A percentile compares a stretch with the other conserved stretches of the same genome.
phyloP scores from a whole-genome alignment of 2,113 vertebrate species.

The Sphyrna mokarran region DNA sequence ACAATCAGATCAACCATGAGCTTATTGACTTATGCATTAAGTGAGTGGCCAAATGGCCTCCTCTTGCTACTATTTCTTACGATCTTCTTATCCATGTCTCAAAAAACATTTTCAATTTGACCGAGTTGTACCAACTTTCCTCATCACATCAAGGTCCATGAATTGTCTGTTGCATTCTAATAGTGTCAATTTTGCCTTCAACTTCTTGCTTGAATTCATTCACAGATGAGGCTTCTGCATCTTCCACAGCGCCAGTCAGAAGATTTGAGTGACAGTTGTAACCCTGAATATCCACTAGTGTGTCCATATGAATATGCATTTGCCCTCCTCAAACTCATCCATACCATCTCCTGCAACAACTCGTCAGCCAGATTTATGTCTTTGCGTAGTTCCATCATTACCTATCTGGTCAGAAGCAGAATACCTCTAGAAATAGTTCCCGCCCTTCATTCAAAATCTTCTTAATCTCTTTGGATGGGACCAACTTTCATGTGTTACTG shows the following conservation, averaged over 20 bases:
- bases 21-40: too few species aligned
- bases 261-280: background rate
- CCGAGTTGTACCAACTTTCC: background rate
- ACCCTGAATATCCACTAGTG: background rate
- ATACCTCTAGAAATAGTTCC: background rate
- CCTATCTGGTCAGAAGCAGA: background rate
- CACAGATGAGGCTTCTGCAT: background rate
- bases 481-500: background rate
- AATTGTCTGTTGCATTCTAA: background rate
- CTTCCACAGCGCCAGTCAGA: background rate
- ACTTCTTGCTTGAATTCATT: background rate
- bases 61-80: too few species aligned
- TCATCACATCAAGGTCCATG: background rate
- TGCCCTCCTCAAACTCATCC: background rate
- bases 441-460: too few species aligned
- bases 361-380: background rate
- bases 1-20: too few species aligned
- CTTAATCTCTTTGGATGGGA: too few species aligned
- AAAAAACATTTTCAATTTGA: background rate
- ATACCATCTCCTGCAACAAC: background rate
- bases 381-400: background rate
- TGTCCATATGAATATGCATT: background rate
- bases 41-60: too few species aligned
- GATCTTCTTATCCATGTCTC: background rate
- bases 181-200: background rate